Conservation (phyloP, 2,888 invertebrate genomes). For the Fissipunctia ypsillon region DNA sequence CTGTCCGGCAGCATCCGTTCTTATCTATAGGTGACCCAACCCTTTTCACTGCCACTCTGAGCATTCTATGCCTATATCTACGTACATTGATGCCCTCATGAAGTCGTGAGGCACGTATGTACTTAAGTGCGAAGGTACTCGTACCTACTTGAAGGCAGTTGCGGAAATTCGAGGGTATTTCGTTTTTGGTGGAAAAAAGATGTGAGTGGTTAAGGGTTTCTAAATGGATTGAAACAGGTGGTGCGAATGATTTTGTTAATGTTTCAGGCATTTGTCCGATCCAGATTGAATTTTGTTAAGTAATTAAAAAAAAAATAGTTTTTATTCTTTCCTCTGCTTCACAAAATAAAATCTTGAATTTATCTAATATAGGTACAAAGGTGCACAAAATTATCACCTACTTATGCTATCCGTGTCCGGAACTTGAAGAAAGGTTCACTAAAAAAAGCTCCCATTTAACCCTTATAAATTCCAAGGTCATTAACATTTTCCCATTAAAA, state of each 20-base stretch:
- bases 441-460: constrained; percentile 1
- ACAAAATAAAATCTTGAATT: background rate
- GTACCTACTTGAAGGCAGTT: constrained; percentile 34
- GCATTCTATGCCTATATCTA: constrained; percentile 71
- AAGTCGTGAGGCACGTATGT: constrained; percentile 65
- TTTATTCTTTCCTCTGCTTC: too few species aligned
- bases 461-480: constrained; percentile 30
- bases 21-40: constrained; percentile 87
- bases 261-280: background rate
- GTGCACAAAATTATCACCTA: background rate
- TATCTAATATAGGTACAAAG: background rate
- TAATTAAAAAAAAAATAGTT: too few species aligned
- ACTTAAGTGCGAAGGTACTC: constrained; percentile 40
- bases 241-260: background rate
- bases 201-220: background rate
- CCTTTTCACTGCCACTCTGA: constrained; percentile 85
- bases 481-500: constrained; percentile 43
- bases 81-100: constrained; percentile 71
- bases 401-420: background rate
- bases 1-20: constrained; percentile 74
- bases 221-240: constrained; percentile 9
- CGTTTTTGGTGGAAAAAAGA: background rate
- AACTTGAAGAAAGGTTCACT: background rate
- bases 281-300: background rate
- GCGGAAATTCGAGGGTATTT: constrained; percentile 34